These are phyloP conservation scores for Montipora capitata DNA, from an alignment of 92 coral and sea anemone genomes.

Conservation along the genomic window DNA sequence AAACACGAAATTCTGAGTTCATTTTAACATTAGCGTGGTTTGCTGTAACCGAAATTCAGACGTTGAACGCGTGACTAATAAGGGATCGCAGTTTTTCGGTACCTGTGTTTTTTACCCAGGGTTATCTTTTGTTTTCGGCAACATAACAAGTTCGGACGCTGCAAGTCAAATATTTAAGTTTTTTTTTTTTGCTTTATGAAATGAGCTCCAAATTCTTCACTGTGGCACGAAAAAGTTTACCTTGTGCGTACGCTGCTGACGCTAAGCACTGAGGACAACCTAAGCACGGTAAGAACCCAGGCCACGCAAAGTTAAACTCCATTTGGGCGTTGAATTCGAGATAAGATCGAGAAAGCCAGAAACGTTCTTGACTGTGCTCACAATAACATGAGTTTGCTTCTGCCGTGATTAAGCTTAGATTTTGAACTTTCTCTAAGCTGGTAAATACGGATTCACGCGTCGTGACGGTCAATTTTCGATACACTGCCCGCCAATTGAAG, in stretches of 20 bases:
- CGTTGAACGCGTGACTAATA: too few species aligned
- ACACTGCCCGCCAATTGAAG: background rate
- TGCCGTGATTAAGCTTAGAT: background rate
- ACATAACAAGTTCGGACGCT: background rate
- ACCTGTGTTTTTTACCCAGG: too few species aligned
- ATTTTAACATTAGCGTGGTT: too few species aligned
- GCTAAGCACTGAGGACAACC: constrained; percentile 32
- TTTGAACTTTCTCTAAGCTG: background rate
- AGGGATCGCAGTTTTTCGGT: too few species aligned
- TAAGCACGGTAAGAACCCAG: constrained; percentile 2
- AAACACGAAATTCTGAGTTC: too few species aligned
- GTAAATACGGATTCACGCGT: background rate
- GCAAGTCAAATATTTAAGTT: background rate
- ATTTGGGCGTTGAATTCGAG: background rate
- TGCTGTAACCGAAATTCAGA: too few species aligned
- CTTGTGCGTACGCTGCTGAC: constrained; percentile 12
- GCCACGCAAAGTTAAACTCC: constrained; percentile 32
- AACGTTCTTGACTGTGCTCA: background rate
- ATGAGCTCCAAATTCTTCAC: background rate
- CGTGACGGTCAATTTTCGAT: background rate
- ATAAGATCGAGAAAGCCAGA: background rate
- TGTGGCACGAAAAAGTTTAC: background rate
- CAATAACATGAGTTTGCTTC: background rate
- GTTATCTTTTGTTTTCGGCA: background rate
- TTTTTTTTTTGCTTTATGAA: background rate